Evolutionary conservation across 2,797 vertebrate genomes (phyloP), one percentile per base, ranked within the genome.

Genomic region (Silurus aristotelis): DNA sequence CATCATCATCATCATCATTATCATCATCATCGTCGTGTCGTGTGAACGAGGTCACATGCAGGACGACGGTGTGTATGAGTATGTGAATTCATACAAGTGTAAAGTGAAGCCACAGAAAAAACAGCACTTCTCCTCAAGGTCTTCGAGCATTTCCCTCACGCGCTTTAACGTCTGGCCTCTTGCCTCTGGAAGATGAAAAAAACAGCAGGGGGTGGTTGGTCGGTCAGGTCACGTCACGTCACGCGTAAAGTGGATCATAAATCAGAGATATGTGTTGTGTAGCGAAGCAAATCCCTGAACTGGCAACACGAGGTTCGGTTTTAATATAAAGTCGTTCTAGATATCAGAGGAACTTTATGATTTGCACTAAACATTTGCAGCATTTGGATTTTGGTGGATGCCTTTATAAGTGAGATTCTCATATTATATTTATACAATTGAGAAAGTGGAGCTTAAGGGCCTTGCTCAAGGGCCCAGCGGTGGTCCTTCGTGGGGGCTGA

Each of bases 211-310:
- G 48, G 48, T 52, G 6, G 48, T 52, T 52, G 7, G 3, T 31
- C 56, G 82, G 82, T 86, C 84, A 77, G 71, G 86, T 72, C 84
- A 85, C 61, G 38, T 38, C 31, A 38, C 38, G 61, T 71, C 13
- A n/a, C 38, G 67, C 64, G 48, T 84, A 82, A 86, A 87, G 77
- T 83, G 80, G 83, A 83, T 64, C 60, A 19, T 80, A 80, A 80
- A 64, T 80, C 78, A 56, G 46, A 85, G 58, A n/a, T 17, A 80
- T 22, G 2, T 68, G 66, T 31, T 6, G 63, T 80, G 27, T 56
- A 55, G 48, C 19, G 22, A 31, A 20, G n/a, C 25, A 46, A 67
- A 1, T 31, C 46, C 25, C 25, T 25, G 19, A 58, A 76, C 56
- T 25, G 27, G 27, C 5, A 15, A 10, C 15, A 56, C 52, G 27